These are phyloP conservation scores for Hyles lineata DNA, from an alignment of 2,888 invertebrate species.

Conservation along the genomic window DNA sequence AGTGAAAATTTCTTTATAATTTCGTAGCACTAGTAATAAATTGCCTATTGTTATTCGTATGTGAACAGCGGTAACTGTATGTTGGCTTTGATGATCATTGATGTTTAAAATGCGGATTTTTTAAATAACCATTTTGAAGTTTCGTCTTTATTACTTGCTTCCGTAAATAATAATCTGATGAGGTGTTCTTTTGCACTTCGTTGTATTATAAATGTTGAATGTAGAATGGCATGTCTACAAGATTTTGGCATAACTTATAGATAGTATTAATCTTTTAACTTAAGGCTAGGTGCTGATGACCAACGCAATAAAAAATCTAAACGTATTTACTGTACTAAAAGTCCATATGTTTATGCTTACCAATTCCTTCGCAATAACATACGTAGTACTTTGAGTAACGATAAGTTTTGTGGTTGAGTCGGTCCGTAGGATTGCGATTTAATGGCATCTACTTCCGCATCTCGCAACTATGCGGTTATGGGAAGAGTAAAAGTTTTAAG, in stretches of 20 bases:
- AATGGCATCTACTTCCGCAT: neutral
- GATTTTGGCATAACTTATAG: no score
- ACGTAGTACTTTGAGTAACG: neutral
- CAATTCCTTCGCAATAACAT: neutral
- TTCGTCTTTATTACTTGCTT: no score
- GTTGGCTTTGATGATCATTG: neutral
- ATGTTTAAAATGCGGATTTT: neutral
- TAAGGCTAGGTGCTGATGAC: no score
- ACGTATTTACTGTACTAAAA: no score
- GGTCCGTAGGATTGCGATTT: neutral
- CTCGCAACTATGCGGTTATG: neutral
- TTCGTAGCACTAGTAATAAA: constrained; percentile 16
- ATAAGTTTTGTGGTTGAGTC: neutral
- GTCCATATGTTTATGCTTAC: neutral
- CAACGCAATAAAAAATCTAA: no score
- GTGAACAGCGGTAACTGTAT: constrained; percentile 7
- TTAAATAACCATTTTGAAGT: neutral
- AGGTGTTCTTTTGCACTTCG: no score
- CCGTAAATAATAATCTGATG: no score
- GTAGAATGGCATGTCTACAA: no score
- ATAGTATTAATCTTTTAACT: no score
- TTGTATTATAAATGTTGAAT: no score
- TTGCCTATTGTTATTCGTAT: constrained; percentile 10
- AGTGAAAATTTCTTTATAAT: constrained; percentile 23
- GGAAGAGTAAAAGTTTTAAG: neutral